These are phyloP conservation scores for Nemapogon koenigi DNA, from an alignment of 2,888 invertebrate species.

Conservation along the genomic window DNA sequence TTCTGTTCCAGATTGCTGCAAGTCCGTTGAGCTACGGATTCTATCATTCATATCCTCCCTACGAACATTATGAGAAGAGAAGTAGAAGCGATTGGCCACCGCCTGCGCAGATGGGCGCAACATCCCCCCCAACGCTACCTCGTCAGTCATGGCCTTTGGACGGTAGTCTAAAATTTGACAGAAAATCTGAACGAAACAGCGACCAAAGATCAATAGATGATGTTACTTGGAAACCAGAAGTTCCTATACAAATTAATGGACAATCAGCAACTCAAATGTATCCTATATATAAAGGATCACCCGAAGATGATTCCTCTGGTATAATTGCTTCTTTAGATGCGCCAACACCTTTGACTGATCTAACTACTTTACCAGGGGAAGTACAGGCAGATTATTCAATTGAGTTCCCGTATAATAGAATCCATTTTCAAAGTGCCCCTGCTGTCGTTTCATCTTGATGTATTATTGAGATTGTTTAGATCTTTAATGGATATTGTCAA, in stretches of 20 bases:
- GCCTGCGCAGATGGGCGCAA: constrained; percentile 36
- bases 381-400: constrained; percentile 55
- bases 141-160: constrained; percentile 27
- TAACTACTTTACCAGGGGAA: constrained; percentile 46
- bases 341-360: constrained; percentile 33
- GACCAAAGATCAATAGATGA: constrained; percentile 16
- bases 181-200: constrained; percentile 25
- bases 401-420: constrained; percentile 53
- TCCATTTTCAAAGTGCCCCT: constrained; percentile 59
- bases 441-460: constrained; percentile 56
- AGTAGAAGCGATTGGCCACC: constrained; percentile 38
- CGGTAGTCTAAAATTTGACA: constrained; percentile 32
- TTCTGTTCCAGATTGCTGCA: constrained; percentile 70
- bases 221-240: constrained; percentile 30
- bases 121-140: constrained; percentile 28
- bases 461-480: constrained; percentile 35
- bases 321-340: constrained; percentile 34
- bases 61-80: constrained; percentile 52
- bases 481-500: constrained; percentile 33
- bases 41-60: constrained; percentile 65
- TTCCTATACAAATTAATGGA: constrained; percentile 25
- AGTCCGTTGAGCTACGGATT: constrained; percentile 79
- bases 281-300: constrained; percentile 33
- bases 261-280: constrained; percentile 32
- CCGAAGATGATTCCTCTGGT: constrained; percentile 22